Evolutionary conservation across 1,140 invertebrate genomes (phyloP).

Genomic region (Acromyrmex echinatior): DNA sequence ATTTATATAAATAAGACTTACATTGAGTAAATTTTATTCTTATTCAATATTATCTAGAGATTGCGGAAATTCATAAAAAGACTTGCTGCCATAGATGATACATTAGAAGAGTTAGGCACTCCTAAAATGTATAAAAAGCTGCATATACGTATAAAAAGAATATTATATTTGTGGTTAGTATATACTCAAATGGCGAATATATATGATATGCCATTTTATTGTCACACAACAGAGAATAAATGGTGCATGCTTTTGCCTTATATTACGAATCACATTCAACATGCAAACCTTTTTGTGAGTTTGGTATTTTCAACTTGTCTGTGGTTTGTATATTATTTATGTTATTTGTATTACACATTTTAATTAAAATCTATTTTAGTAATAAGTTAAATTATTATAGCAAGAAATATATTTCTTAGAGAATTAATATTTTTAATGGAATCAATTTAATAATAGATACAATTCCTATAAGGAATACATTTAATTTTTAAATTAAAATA

Average conservation of each 20-base stretch:
- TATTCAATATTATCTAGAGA: no score
- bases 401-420: neutral
- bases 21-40: no score
- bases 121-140: constrained; percentile 11
- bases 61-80: no score
- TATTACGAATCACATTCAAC: neutral
- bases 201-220: neutral
- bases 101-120: constrained; percentile 33
- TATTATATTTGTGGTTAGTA: constrained; percentile 7
- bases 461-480: no score
- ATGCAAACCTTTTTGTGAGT: neutral
- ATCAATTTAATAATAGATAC: no score
- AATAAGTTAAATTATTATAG: neutral
- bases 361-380: neutral
- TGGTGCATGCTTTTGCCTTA: neutral
- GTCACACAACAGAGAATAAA: neutral
- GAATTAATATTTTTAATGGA: neutral
- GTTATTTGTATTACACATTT: neutral
- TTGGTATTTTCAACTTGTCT: neutral
- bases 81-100: neutral
- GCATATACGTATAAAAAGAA: neutral
- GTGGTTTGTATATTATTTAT: no score
- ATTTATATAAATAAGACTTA: no score
- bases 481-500: no score
- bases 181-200: neutral